A percentile compares a stretch with the other conserved stretches of the same genome.
These are phyloP conservation scores for Lepisosteus osseus DNA, from an alignment of 2,113 vertebrate genomes.

Conservation along the genomic window DNA sequence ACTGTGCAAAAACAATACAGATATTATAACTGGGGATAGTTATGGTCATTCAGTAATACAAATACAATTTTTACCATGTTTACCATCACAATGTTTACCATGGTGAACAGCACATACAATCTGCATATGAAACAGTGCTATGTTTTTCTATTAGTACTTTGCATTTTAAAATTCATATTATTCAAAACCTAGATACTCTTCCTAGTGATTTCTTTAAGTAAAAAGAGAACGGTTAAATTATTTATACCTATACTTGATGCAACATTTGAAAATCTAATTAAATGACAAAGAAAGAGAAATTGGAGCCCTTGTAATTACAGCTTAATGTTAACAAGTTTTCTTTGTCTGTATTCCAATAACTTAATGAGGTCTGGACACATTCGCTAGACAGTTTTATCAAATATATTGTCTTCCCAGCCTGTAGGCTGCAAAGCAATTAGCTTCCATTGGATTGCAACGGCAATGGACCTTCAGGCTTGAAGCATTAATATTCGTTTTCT, in stretches of 20 bases:
- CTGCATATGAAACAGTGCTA: not conserved
- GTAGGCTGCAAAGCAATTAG: slow-evolving; percentile 50
- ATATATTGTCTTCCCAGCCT: slow-evolving; percentile 48
- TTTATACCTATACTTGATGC: slow-evolving; percentile 6
- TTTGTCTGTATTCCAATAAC: slow-evolving; percentile 62
- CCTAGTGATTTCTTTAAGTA: not conserved
- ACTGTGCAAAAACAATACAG: too few relatives aligned
- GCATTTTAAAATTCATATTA: not conserved
- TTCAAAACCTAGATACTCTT: not conserved
- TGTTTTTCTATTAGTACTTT: not conserved
- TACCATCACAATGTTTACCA: too few relatives aligned
- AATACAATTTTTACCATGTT: too few relatives aligned
- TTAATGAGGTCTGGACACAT: slow-evolving; percentile 63
- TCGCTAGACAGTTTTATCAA: slow-evolving; percentile 49
- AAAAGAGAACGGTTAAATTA: not conserved
- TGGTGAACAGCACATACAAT: too few relatives aligned
- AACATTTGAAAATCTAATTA: slow-evolving; percentile 13
- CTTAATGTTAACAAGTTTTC: slow-evolving; percentile 59
- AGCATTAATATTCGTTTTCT: slow-evolving; percentile 52
- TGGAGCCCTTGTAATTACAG: slow-evolving; percentile 62
- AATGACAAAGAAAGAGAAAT: slow-evolving; percentile 22
- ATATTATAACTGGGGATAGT: too few relatives aligned
- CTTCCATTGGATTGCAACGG: slow-evolving; percentile 58
- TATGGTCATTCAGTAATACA: too few relatives aligned
- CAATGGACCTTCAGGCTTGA: slow-evolving; percentile 37